Conservation (phyloP, 2,888 invertebrate species). For the Rhaphigaster nebulosa region DNA sequence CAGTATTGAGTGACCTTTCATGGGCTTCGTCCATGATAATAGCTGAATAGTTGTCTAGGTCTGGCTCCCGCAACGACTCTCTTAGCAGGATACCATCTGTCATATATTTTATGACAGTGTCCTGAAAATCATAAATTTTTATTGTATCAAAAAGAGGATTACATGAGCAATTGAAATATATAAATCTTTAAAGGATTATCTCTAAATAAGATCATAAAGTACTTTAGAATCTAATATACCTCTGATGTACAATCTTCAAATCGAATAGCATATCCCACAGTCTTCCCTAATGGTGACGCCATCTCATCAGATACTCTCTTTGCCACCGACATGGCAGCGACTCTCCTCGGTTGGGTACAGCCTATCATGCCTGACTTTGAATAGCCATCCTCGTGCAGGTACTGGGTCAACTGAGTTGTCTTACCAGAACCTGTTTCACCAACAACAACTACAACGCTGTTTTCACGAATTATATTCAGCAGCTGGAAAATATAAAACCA, state of each 20-base stretch:
- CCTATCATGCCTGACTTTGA: conserved; percentile 94
- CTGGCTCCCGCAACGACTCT: conserved; percentile 95
- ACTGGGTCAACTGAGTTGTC: conserved; percentile 97
- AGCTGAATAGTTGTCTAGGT: conserved; percentile 96
- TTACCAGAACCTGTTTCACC: conserved; percentile 97
- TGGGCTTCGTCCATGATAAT: conserved; percentile 99
- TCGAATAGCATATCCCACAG: conserved; percentile 97
- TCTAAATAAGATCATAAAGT: background rate
- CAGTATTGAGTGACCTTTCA: conserved; percentile 96
- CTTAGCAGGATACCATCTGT: conserved; percentile 98
- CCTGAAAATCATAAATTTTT: conserved; percentile 61
- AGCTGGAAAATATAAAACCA: conserved; percentile 69
- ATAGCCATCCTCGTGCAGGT: conserved; percentile 96
- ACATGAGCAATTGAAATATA: background rate
- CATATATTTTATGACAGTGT: conserved; percentile 97
- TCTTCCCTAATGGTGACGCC: conserved; percentile 81
- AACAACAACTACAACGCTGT: conserved; percentile 94
- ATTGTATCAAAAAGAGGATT: background rate
- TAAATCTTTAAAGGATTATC: background rate
- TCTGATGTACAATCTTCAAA: conserved; percentile 99
- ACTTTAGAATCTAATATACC: conserved; percentile 67
- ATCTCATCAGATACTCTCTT: conserved; percentile 99
- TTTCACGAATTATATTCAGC: conserved; percentile 91
- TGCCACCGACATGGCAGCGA: conserved; percentile 99
- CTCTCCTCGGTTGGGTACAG: conserved; percentile 97